Base-by-base conservation (phyloP, 2,113 vertebrate genomes). In the Oncorhynchus nerka region DNA sequence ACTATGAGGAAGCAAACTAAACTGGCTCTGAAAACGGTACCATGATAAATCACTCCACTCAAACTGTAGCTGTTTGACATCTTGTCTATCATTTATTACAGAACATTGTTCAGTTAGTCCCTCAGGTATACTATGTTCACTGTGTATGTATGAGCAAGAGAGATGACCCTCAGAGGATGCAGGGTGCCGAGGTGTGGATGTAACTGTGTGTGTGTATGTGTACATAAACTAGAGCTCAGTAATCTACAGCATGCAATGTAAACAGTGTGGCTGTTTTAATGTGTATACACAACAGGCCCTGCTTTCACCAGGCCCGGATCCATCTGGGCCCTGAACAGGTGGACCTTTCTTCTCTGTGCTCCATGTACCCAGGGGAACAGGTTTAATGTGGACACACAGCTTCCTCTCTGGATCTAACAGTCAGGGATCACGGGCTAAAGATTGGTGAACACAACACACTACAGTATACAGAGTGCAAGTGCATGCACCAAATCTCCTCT, bases 251-350 rank as follows among this genome's bases (percentile, higher is more conserved):
- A 49, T 49, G 34, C 16, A 22, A 22, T 69, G 20, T 48, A 69
- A 69, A 69, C 19, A 69, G 11, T 68, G 66, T 39, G 66, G 39
- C 39, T 49, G 39, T n/a, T 24, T 70, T 68, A n/a, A 55, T 45
- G 32, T 12, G 45, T 70, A 45, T n/a, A 13, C 68, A 11, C 20
- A 70, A 70, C 67, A 69, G 6, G 3, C 39, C 26, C 3, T 13
- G 26, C n/a, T 48, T 45, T 70, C 19, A 48, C 12, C 68, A 69
- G 39, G 3, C 32, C 20, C 2, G 2, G 20, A 30, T 9, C 68
- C 12, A 24, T 68, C 13, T 32, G 19, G 3, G 16, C 7, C 5
- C 30, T 48, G 39, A 70, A 70, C 45, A 70, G 68, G 16, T 12
- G n/a, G 45, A n/a, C 34, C 68, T 70, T 49, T 70, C 45, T 70